Base-by-base conservation (phyloP, 2,113 vertebrate genomes). In the Smithornis capensis region DNA sequence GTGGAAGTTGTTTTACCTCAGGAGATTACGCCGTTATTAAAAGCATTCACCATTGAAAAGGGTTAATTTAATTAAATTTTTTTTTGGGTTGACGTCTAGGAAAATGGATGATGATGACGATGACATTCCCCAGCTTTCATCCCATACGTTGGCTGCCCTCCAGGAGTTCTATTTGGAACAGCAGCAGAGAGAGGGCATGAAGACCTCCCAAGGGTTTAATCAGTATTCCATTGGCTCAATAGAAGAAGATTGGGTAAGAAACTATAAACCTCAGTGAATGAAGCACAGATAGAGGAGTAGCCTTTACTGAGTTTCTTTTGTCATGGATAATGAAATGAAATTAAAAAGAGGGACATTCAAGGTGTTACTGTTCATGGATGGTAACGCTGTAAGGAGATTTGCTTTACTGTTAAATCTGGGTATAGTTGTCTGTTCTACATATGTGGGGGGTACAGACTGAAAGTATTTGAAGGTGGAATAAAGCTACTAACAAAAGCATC, bases 161-260 rank as follows among this genome's bases (percentile, higher is more conserved):
- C 99, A 98, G 94, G 98, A 99, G 87, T 99, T 99, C 93, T 99
- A 99, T 92, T 85, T 94, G 14, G 99, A 99, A 84, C 98, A 97
- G 82, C 94, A 97, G 84, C 91, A 96, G 21, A 94, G 70, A 82
- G 95, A 95, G 18, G 93, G 92, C 73, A 60, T 74, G 89, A 94
- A 90, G 90, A 71, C 89, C 80, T 74, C 40, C 50, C 59, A 92
- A 1, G 87, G 60, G 7, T 83, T 90, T 17, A 94, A 98, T 71
- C 98, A 96, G 77, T 99, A 98, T 24, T 89, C 96, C 33, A 75
- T 99, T 57, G 99, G 98, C 70, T 97, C 98, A 1, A 94, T 99
- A 93, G 98, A 98, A 91, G 99, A 99, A 97, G 98, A 99, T 94
- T 99, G 99, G 99, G 99, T 99, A 98, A 97, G 98, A 75, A 69